Evolutionary conservation across 2,797 vertebrate species (phyloP), one percentile per base, ranked within the genome.

Genomic region (Chloroceryle inda): DNA sequence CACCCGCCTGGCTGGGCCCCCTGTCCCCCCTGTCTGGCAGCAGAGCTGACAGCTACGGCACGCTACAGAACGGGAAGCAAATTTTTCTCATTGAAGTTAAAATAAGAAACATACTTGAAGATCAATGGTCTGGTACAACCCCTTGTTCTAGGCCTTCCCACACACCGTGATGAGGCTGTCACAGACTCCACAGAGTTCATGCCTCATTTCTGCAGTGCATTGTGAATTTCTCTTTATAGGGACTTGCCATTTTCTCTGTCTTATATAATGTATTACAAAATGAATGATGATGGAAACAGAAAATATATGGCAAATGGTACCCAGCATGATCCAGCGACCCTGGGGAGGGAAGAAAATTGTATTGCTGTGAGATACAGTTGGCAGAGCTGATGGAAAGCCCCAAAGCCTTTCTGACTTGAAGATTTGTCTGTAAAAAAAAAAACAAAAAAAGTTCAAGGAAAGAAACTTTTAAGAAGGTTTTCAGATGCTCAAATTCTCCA

Each of bases 91-190:
- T 6, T 64, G 56, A 67, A 63, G 91, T 87, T 95, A 91, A 92
- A 97, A 85, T 88, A 95, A 93, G 94, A 83, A 87, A 40, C 10
- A 2, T 62, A 11, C 74, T 90, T 35, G 71, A 81, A 95, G 95
- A 95, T 93, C 93, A 82, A 49, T 89, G 93, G 89, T 92, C 87
- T 92, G 95, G 85, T 88, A 45, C 90, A 95, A 16, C 81, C 90
- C 91, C 77, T 94, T 77, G 90, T 96, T 90, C 88, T 33, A 20
- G 79, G 75, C 85, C 93, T 84, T 42, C 94, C 94, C 92, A 94
- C 93, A 66, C 94, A 84, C 56, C 73, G 6, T 22, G 86, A 29
- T 53, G 90, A 95, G 92, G 92, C 93, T 84, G 92, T 95, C 89
- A 73, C 5, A 76, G 72, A 6, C 85, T 76, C 89, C 27, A 0